Conservation (phyloP, 64 coral and sea anemone genomes). For the Montipora sp. region DNA sequence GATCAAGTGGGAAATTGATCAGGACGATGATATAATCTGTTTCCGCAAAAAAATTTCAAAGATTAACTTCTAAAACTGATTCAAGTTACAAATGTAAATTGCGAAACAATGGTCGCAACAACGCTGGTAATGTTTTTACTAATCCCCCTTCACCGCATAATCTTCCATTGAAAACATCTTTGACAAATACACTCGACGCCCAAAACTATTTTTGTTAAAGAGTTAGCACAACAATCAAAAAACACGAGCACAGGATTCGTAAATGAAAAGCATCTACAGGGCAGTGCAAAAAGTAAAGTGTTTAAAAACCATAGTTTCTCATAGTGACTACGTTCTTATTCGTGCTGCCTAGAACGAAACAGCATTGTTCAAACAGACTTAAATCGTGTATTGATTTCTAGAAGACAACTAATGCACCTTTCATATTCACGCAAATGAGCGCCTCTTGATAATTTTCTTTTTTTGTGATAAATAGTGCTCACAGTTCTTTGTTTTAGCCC, state of each 20-base stretch:
- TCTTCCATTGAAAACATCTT: neutral
- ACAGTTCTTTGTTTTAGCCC: neutral
- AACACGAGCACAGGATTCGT: too few species aligned
- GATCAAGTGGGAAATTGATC: neutral
- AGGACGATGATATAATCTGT: neutral
- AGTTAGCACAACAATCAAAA: neutral
- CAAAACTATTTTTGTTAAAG: neutral
- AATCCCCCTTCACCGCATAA: neutral
- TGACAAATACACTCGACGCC: too few species aligned
- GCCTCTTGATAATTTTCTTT: neutral
- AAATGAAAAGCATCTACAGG: too few species aligned
- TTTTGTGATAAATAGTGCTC: neutral
- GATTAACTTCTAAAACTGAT: neutral
- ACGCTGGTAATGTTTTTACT: neutral
- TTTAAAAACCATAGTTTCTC: too few species aligned
- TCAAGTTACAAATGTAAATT: neutral
- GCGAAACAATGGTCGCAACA: neutral
- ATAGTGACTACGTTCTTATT: neutral
- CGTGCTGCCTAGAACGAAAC: neutral
- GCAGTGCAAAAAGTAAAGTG: too few species aligned
- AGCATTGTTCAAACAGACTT: neutral
- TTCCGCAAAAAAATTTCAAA: slow-evolving; percentile 8
- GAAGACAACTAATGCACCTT: neutral
- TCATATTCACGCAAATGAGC: neutral
- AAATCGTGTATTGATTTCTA: neutral